phyloP scores from a whole-genome alignment of 2,888 invertebrate genomes.

The Synanthedon formicaeformis region DNA sequence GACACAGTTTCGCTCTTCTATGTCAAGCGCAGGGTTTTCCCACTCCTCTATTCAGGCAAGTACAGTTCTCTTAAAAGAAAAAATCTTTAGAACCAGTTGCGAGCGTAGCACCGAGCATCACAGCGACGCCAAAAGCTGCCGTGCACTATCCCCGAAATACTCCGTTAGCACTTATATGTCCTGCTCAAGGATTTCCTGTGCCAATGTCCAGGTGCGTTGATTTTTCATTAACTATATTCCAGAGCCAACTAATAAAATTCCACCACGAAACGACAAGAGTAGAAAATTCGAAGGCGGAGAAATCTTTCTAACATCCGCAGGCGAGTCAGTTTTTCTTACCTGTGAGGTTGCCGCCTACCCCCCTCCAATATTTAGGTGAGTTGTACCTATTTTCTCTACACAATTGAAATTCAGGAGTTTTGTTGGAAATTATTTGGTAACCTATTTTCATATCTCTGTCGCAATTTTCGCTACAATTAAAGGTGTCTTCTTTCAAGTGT shows the following conservation, averaged over 20 bases:
- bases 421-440: not conserved
- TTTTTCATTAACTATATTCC: conserved; percentile 36
- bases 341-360: conserved; percentile 69
- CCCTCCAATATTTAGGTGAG: conserved; percentile 63
- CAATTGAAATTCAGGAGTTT: too few relatives aligned
- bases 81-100: conserved; percentile 54
- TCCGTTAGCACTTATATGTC: conserved; percentile 58
- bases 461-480: too few relatives aligned
- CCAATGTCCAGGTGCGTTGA: conserved; percentile 74
- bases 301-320: conserved; percentile 48
- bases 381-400: conserved; percentile 3
- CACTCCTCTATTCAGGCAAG: conserved; percentile 59
- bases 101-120: conserved; percentile 62
- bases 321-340: conserved; percentile 51
- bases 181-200: conserved; percentile 71
- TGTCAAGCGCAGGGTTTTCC: conserved; percentile 72
- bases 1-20: conserved; percentile 40
- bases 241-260: conserved; percentile 78
- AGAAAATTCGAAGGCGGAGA: conserved; percentile 47
- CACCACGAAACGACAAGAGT: conserved; percentile 66
- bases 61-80: conserved; percentile 8
- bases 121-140: conserved; percentile 60
- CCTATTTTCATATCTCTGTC: not conserved
- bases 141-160: conserved; percentile 40
- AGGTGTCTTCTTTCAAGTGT: conserved; percentile 5